phyloP scores from a whole-genome alignment of 2,797 vertebrate species.

The Leptoclinus maculatus region DNA sequence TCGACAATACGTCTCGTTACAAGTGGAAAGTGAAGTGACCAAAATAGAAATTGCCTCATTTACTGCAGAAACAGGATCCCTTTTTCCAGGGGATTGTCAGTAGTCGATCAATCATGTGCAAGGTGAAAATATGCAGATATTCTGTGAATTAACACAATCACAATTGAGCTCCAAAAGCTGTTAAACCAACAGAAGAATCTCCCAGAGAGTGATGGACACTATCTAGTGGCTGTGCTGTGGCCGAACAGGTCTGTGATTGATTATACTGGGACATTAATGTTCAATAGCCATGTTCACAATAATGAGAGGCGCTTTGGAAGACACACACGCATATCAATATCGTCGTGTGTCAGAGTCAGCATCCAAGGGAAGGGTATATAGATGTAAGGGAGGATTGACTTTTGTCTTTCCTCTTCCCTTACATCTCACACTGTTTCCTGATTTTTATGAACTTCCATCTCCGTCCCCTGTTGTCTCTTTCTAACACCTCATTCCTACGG shows the following conservation, averaged over 20 bases:
- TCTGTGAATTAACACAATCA: neutral
- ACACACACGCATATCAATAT: slow-evolving; percentile 51
- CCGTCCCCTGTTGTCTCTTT: slow-evolving; percentile 19
- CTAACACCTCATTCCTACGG: neutral
- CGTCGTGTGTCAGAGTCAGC: slow-evolving; percentile 16
- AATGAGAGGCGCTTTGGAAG: slow-evolving; percentile 30
- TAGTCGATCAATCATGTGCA: slow-evolving; percentile 19
- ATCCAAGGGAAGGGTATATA: slow-evolving; percentile 3
- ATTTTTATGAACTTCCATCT: slow-evolving; percentile 22
- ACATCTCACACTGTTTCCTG: neutral
- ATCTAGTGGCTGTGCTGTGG: neutral
- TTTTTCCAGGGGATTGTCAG: slow-evolving; percentile 6
- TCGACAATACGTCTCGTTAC: slow-evolving; percentile 50
- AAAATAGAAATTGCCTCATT: slow-evolving; percentile 67
- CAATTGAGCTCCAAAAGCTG: slow-evolving; percentile 11
- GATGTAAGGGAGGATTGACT: slow-evolving; percentile 41
- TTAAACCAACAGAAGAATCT: neutral
- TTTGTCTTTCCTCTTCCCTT: slow-evolving; percentile 10
- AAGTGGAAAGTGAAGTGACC: slow-evolving; percentile 37
- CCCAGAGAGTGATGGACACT: slow-evolving; percentile 6
- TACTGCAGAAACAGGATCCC: slow-evolving; percentile 31
- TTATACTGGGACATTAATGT: slow-evolving; percentile 44
- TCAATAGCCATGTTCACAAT: slow-evolving; percentile 51
- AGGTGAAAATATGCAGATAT: slow-evolving; percentile 33
- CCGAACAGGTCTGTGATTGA: slow-evolving; percentile 51